phyloP scores from a whole-genome alignment of 2,888 invertebrate genomes.

The Netelia melanura region DNA sequence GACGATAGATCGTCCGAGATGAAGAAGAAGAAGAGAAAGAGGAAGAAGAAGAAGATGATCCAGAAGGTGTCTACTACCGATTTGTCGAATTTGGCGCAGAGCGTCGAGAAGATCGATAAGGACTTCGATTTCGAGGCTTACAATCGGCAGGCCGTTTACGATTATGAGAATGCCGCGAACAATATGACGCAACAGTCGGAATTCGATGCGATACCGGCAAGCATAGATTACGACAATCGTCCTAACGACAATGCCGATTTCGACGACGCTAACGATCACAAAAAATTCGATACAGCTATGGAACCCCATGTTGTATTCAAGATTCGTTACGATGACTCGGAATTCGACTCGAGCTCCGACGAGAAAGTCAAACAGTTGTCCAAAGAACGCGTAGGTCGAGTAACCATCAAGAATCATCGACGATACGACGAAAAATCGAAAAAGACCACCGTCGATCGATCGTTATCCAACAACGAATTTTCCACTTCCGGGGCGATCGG shows the following conservation, averaged over 20 bases:
- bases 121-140: slow-evolving; percentile 76
- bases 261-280: slow-evolving; percentile 55
- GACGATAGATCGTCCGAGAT: slow-evolving; percentile 16
- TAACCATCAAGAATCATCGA: slow-evolving; percentile 4
- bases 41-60: background rate
- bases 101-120: slow-evolving; percentile 7
- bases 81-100: background rate
- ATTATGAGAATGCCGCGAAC: slow-evolving; percentile 80
- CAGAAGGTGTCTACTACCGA: slow-evolving; percentile 33
- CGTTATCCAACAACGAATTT: slow-evolving; percentile 15
- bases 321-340: slow-evolving; percentile 81
- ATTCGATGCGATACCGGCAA: slow-evolving; percentile 39
- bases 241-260: slow-evolving; percentile 25
- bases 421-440: background rate
- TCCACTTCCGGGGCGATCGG: slow-evolving; percentile 25
- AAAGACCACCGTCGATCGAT: background rate
- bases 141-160: slow-evolving; percentile 80
- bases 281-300: slow-evolving; percentile 77
- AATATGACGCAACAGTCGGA: slow-evolving; percentile 69
- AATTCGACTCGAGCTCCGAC: slow-evolving; percentile 79
- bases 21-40: slow-evolving; percentile 13
- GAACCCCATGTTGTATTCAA: slow-evolving; percentile 82
- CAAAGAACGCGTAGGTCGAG: slow-evolving; percentile 7
- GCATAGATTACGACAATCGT: slow-evolving; percentile 48
- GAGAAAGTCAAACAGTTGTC: slow-evolving; percentile 68